Conservation (phyloP, 2,113 vertebrate species). For the Silurus meridionalis region DNA sequence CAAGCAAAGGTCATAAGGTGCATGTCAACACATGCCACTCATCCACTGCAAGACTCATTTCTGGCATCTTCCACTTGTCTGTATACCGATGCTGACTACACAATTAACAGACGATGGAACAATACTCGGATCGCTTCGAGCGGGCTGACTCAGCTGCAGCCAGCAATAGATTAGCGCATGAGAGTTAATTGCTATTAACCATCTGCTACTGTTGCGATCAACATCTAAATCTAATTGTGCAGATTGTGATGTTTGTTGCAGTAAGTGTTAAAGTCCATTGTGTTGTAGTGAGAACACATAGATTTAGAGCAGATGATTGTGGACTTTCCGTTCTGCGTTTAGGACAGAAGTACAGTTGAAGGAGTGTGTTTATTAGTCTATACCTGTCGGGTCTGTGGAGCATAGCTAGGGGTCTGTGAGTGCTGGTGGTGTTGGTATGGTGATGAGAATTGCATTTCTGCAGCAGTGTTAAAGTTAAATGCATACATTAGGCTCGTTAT, state of each 20-base stretch:
- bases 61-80: slow-evolving; percentile 12
- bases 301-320: slow-evolving; percentile 43
- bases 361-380: slow-evolving; percentile 24
- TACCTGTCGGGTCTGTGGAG: background rate
- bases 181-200: slow-evolving; percentile 41
- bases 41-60: slow-evolving; percentile 17
- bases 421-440: background rate
- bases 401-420: background rate
- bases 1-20: background rate
- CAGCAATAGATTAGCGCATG: slow-evolving; percentile 37
- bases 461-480: background rate
- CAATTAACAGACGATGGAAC: slow-evolving; percentile 24
- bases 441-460: background rate
- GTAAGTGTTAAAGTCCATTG: slow-evolving; percentile 36
- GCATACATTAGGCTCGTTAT: background rate
- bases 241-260: slow-evolving; percentile 24
- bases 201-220: slow-evolving; percentile 48
- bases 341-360: background rate
- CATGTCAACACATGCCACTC: background rate
- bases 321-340: slow-evolving; percentile 29
- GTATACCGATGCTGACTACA: slow-evolving; percentile 15
- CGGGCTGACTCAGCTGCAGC: slow-evolving; percentile 32
- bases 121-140: background rate
- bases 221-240: slow-evolving; percentile 56
- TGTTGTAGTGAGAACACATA: slow-evolving; percentile 28